Evolutionary conservation across 2,888 invertebrate species (phyloP).

Genomic region (Spodoptera littoralis): DNA sequence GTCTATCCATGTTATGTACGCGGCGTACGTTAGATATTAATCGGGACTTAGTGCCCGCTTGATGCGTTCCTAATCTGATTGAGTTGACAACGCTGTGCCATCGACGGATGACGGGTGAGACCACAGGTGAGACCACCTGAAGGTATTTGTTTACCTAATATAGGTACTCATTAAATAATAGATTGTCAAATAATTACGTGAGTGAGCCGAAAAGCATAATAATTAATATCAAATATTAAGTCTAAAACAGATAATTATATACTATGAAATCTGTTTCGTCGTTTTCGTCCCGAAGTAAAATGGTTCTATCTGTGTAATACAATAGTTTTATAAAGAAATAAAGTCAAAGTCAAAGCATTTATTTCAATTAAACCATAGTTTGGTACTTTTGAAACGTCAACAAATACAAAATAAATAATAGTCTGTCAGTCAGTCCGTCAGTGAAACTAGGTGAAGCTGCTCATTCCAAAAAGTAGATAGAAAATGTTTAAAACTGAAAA

Average conservation of each 20-base stretch:
- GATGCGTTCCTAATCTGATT: conserved; percentile 65
- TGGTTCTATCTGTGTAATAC: too few species aligned
- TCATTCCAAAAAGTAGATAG: too few species aligned
- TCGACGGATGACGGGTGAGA: conserved; percentile 8
- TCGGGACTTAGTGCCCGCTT: conserved; percentile 55
- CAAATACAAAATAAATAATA: fast-evolving
- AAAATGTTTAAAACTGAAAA: too few species aligned
- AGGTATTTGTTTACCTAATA: conserved; percentile 15
- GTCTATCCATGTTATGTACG: conserved; percentile 3
- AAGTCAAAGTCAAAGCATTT: too few species aligned
- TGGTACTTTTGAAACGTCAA: too few species aligned
- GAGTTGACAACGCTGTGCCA: conserved; percentile 57
- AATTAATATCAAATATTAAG: too few species aligned
- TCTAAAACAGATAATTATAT: too few species aligned
- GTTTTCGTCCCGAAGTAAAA: fast-evolving
- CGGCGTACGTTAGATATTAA: conserved; percentile 49
- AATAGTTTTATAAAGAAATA: fast-evolving
- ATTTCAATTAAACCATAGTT: too few species aligned
- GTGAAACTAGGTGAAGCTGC: fast-evolving
- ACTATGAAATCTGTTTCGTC: too few species aligned
- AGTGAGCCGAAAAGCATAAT: too few species aligned
- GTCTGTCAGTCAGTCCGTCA: fast-evolving
- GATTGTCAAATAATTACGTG: too few species aligned
- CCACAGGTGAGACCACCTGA: not conserved
- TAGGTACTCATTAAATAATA: not conserved